Evolutionary conservation across 1,140 invertebrate species (phyloP).

Genomic region (Leptinotarsa lineolata): DNA sequence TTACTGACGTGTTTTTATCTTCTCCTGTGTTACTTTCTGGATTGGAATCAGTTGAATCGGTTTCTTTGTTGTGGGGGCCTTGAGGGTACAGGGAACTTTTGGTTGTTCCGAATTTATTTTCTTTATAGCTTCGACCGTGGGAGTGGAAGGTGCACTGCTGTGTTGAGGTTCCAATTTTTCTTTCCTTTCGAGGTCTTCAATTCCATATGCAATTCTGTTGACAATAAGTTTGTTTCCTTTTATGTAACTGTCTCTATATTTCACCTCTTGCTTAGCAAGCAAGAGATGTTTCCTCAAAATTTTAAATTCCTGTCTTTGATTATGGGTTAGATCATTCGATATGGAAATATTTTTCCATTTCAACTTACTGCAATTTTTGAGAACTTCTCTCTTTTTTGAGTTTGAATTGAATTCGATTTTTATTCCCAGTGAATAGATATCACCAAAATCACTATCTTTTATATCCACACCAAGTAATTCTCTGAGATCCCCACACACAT

Average conservation of each 20-base stretch:
- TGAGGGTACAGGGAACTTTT: background rate
- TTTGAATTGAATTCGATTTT: conserved; percentile 10
- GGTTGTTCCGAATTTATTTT: background rate
- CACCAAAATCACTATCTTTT: conserved; percentile 1
- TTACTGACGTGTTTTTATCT: conserved; percentile 11
- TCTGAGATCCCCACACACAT: conserved; percentile 10
- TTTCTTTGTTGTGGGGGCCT: no score
- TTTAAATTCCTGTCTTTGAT: conserved; percentile 4
- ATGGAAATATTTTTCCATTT: conserved; percentile 7
- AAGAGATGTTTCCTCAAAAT: conserved; percentile 7
- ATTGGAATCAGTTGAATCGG: conserved; percentile 1
- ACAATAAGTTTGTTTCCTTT: conserved; percentile 13
- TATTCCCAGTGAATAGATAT: background rate
- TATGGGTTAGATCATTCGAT: background rate
- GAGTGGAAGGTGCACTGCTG: conserved; percentile 11
- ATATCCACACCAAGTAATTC: background rate
- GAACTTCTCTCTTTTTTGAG: background rate
- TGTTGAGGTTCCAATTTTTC: conserved; percentile 3
- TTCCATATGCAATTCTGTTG: conserved; percentile 9
- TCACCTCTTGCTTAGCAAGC: background rate
- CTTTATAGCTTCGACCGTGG: no score
- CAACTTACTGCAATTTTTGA: conserved; percentile 16
- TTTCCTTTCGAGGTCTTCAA: no score
- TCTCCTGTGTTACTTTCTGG: background rate
- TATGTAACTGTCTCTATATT: no score